Percentiles rank a stretch among this genome's conserved stretches.
Evolutionary conservation across 92 coral and sea anemone genomes (phyloP).

Genomic region (Umimayanthus kanabou): DNA sequence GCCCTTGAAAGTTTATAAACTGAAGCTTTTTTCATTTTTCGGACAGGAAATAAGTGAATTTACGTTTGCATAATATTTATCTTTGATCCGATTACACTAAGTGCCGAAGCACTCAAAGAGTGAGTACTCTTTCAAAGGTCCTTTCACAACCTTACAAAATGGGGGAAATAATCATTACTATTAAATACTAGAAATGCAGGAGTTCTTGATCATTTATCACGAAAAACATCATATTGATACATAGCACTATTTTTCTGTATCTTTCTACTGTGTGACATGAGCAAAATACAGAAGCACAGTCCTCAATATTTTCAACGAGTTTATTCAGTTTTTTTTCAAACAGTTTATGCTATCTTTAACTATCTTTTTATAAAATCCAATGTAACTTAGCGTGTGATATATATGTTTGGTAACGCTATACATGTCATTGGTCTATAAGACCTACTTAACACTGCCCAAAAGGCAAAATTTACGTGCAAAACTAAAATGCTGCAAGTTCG

Average conservation of each 20-base stretch:
- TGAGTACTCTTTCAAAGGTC: neutral
- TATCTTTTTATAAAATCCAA: neutral
- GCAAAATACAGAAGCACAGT: neutral
- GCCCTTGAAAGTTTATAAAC: too few relatives aligned
- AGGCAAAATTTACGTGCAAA: conserved; percentile 40
- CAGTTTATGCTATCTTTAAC: neutral
- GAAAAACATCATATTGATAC: neutral
- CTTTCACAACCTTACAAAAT: neutral
- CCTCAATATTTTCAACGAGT: neutral
- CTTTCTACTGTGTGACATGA: neutral
- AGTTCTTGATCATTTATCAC: neutral
- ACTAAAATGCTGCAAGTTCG: neutral
- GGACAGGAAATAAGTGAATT: conserved; percentile 2
- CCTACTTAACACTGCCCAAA: conserved; percentile 44
- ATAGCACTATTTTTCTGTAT: neutral
- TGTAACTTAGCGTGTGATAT: neutral
- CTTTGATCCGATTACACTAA: conserved; percentile 6
- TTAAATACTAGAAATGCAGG: neutral
- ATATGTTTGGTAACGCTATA: neutral
- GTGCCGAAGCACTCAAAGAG: neutral
- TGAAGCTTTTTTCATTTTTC: neutral
- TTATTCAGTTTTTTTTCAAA: too few relatives aligned
- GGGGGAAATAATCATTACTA: too few relatives aligned
- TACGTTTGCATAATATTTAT: neutral
- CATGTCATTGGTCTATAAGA: conserved; percentile 27